Base-by-base conservation (phyloP, 2,888 invertebrate genomes). In the Pheosia gnoma region DNA sequence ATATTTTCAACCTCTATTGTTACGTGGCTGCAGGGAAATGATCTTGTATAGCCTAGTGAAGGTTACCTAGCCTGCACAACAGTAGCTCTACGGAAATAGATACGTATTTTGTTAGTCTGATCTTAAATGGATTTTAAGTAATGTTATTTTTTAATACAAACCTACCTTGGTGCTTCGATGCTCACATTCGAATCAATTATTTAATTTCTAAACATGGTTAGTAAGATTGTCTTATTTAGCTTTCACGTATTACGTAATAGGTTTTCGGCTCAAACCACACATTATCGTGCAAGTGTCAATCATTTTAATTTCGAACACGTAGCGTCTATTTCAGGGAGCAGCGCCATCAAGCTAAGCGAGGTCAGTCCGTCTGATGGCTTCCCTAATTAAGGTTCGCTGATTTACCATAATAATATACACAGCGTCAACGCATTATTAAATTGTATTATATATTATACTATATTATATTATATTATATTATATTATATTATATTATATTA, bases 321-420 rank as follows among this genome's bases (percentile, higher is more conserved):
- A 41, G 41, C 56, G n/a, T 56, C 13, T 41, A 59, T 57, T 39
- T 65, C 60, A 60, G 61, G 56, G 57, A 65, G 59, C 59, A 25
- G 59, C 65, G 58, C 58, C 61, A 59, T 63, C 51, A 65, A 66
- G 59, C 66, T 68, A 66, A 74, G 66, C 62, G 63, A 60, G 60
- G 69, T 66, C 71, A 67, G 63, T 61, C 56, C 61, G 61, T 56
- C 59, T 62, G 62, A 66, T 70, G 65, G 59, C 45, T 59, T 61
- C 45, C 41, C 54, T 62, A 68, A 63, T 65, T 60, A 62, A 13
- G 58, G 37, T 10, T 45, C 51, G 59, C 25, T 25, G 56, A 63
- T 54, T 54, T 43, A 59, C 45, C 55, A 54, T 55, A 59, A 54
- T 53, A 59, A 54, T 54, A 9, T 39, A 57, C 41, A 52, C 41